Conservation (phyloP, 2,113 vertebrate species). For the Clarias batrachus region DNA sequence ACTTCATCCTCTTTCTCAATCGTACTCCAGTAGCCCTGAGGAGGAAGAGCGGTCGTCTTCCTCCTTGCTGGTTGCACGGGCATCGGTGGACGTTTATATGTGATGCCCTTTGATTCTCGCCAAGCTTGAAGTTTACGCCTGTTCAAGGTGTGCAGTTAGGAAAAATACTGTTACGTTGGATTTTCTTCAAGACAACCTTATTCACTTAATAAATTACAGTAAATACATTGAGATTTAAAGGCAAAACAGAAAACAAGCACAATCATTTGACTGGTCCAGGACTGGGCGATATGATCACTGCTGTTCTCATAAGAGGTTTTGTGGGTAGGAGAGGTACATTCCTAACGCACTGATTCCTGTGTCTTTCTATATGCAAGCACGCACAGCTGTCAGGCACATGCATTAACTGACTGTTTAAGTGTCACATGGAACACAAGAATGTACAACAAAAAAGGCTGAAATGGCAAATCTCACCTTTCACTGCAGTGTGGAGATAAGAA, state of each 20-base stretch:
- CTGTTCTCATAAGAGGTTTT: neutral
- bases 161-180: neutral
- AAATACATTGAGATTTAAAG: too few relatives aligned
- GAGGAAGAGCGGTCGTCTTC: slow-evolving; percentile 40
- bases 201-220: neutral
- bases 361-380: neutral
- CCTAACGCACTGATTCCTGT: neutral
- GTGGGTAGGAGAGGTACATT: neutral
- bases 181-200: neutral
- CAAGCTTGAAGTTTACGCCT: slow-evolving; percentile 87
- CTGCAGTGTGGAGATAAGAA: neutral
- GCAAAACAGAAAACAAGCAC: neutral
- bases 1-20: slow-evolving; percentile 75
- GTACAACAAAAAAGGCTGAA: neutral
- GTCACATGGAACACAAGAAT: neutral
- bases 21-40: slow-evolving; percentile 68
- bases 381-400: neutral
- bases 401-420: neutral
- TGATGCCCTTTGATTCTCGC: slow-evolving; percentile 81
- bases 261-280: neutral
- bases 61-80: slow-evolving; percentile 58
- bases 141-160: slow-evolving; percentile 18
- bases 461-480: neutral
- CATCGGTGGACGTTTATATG: slow-evolving; percentile 91
- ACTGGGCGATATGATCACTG: neutral